phyloP scores from a whole-genome alignment of 1,140 invertebrate genomes.

The Drosophila tsacasi region DNA sequence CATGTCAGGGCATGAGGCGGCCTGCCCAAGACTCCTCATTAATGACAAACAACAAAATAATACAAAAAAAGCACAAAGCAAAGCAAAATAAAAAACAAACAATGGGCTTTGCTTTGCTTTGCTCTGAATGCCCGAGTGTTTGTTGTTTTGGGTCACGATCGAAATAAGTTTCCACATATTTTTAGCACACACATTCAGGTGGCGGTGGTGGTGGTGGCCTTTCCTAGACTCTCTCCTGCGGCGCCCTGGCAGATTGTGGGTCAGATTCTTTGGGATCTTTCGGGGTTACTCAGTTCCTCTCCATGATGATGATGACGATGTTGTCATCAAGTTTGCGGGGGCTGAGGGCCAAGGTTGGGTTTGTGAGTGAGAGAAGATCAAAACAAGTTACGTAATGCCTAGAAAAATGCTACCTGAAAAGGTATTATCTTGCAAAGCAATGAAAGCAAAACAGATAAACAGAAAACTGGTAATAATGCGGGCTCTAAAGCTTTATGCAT shows the following conservation, averaged over 20 bases:
- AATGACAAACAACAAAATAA: constrained; percentile 58
- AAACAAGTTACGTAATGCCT: constrained; percentile 51
- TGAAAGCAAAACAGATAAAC: not conserved
- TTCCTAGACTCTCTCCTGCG: constrained; percentile 36
- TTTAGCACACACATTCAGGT: constrained; percentile 69
- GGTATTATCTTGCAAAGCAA: constrained; percentile 5
- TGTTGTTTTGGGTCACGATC: constrained; percentile 59
- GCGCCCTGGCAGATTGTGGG: constrained; percentile 45
- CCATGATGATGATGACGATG: too few species aligned
- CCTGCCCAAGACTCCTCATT: constrained; percentile 37
- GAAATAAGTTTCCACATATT: constrained; percentile 47
- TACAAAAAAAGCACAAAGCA: constrained; percentile 5
- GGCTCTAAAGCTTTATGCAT: too few species aligned
- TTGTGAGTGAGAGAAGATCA: constrained; percentile 13
- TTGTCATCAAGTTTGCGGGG: not conserved
- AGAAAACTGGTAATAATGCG: not conserved
- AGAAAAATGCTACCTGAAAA: constrained; percentile 43
- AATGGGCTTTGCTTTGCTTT: constrained; percentile 38
- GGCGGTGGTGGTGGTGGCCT: constrained; percentile 29
- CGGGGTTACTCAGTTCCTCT: not conserved
- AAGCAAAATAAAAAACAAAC: constrained; percentile 31
- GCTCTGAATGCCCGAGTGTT: constrained; percentile 50
- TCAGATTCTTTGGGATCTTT: constrained; percentile 12
- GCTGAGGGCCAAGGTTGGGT: constrained; percentile 46
- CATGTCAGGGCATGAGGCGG: constrained; percentile 43